Conservation (phyloP, 1,140 invertebrate genomes). For the Phocides pigmalion region DNA sequence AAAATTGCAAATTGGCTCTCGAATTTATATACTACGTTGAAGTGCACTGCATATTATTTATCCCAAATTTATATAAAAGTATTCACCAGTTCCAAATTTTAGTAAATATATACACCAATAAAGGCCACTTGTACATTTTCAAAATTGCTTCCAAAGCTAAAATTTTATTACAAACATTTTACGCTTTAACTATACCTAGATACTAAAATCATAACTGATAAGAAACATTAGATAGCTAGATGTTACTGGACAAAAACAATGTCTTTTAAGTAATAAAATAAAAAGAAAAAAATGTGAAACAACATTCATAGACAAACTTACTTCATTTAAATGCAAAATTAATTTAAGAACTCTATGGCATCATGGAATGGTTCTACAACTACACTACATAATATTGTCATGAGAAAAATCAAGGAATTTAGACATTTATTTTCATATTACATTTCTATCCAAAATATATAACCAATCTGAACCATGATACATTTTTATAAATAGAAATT, state of each 20-base stretch:
- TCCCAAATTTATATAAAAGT: conserved; percentile 28
- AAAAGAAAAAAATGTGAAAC: not conserved
- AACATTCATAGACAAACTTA: conserved; percentile 18
- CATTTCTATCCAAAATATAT: not conserved
- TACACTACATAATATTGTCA: conserved; percentile 6
- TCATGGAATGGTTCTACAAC: conserved; percentile 29
- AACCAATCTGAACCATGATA: conserved; percentile 1
- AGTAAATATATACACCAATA: conserved; percentile 37
- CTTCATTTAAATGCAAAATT: conserved; percentile 19
- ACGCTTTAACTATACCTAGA: not conserved
- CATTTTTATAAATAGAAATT: not conserved
- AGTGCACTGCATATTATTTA: conserved; percentile 14
- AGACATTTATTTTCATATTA: too few relatives aligned
- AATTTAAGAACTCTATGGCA: conserved; percentile 21
- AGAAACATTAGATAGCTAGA: conserved; percentile 2
- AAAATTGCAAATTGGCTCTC: conserved; percentile 17
- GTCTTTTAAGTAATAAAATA: conserved; percentile 21
- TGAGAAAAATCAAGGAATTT: not conserved
- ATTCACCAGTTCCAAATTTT: conserved; percentile 20
- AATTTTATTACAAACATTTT: conserved; percentile 23
- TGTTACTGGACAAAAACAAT: conserved; percentile 12
- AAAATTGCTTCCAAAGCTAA: conserved; percentile 30
- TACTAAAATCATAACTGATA: not conserved
- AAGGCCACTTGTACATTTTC: conserved; percentile 37
- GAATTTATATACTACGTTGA: conserved; percentile 6